These are phyloP conservation scores for Oenanthe melanoleuca DNA, from an alignment of 2,113 vertebrate genomes.

Conservation along the genomic window DNA sequence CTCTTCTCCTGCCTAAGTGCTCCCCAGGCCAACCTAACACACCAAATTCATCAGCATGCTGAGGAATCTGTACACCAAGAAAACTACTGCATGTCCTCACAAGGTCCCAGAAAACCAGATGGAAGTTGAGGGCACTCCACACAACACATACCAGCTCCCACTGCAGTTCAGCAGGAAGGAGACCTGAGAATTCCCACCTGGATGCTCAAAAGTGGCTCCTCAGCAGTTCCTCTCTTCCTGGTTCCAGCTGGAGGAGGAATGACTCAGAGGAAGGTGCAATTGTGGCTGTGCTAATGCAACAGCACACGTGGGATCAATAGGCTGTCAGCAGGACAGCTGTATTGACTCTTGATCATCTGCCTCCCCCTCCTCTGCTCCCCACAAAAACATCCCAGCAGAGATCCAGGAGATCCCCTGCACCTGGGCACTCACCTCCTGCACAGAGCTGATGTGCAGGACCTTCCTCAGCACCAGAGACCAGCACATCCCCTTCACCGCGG, in stretches of 20 bases:
- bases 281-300: background rate
- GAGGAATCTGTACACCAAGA: rapidly evolving
- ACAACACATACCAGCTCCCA: background rate
- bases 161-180: background rate
- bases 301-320: rapidly evolving
- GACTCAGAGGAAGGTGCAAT: background rate
- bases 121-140: background rate
- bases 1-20: background rate
- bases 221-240: background rate
- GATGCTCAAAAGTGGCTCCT: rapidly evolving
- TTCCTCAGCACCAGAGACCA: background rate
- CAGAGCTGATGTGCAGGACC: no score
- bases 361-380: background rate
- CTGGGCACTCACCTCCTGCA: background rate
- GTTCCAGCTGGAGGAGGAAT: background rate
- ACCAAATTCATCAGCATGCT: background rate
- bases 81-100: rapidly evolving
- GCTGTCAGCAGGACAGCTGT: background rate
- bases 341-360: rapidly evolving
- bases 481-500: rapidly evolving
- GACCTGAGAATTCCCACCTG: background rate
- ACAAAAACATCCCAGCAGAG: background rate
- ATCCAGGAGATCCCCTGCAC: rapidly evolving
- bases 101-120: background rate
- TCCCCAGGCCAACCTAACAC: background rate